Evolutionary conservation across 92 coral and sea anemone species (phyloP).

Genomic region (Epizoanthus rinbou): DNA sequence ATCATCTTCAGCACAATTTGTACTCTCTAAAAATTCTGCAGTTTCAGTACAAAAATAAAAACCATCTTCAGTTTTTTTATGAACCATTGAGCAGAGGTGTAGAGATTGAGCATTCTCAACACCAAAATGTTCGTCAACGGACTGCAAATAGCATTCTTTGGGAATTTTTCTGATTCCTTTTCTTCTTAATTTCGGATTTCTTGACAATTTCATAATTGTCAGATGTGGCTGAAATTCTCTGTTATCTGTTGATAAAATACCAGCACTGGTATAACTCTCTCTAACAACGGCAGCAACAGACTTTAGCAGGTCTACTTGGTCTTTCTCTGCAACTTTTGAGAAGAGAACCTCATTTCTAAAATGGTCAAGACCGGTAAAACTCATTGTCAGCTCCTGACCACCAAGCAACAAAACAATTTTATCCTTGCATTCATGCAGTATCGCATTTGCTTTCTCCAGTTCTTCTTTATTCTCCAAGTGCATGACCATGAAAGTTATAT

Average conservation of each 20-base stretch:
- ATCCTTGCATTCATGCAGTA: constrained; percentile 62
- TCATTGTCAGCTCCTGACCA: constrained; percentile 42
- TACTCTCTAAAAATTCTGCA: constrained; percentile 36
- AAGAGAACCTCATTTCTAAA: constrained; percentile 87
- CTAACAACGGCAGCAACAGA: constrained; percentile 60
- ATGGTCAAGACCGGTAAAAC: constrained; percentile 80
- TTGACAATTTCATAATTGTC: constrained; percentile 86
- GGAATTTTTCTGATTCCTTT: constrained; percentile 79
- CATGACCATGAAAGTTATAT: constrained; percentile 91
- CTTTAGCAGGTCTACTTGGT: constrained; percentile 53
- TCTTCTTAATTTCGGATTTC: constrained; percentile 68
- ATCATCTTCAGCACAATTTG: background rate
- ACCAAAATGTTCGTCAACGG: constrained; percentile 70
- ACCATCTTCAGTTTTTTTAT: constrained; percentile 77
- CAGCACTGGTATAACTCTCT: constrained; percentile 61
- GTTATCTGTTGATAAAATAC: constrained; percentile 68
- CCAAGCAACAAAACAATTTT: constrained; percentile 50
- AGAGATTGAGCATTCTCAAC: constrained; percentile 64
- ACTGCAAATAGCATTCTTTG: constrained; percentile 66
- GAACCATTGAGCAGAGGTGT: constrained; percentile 86
- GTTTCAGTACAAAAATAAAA: constrained; percentile 80
- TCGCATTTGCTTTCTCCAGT: constrained; percentile 66
- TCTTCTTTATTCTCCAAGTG: constrained; percentile 61
- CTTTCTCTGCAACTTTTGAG: constrained; percentile 67
- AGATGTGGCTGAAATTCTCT: constrained; percentile 83